Base-by-base conservation (phyloP, 2,888 invertebrate species). In the Caenorhabditis sp. region DNA sequence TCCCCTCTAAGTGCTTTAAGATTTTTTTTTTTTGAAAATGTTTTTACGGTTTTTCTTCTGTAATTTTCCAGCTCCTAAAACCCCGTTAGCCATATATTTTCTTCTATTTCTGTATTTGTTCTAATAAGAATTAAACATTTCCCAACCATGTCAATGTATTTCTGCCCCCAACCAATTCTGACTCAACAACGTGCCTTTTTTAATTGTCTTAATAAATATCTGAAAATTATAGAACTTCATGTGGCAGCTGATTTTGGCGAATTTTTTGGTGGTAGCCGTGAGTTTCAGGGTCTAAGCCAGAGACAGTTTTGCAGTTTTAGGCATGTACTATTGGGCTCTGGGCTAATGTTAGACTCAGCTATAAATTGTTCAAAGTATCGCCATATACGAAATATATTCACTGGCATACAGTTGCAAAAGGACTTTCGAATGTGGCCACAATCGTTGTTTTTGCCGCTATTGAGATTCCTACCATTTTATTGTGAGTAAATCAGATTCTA, bases 1-100 rank as follows among this genome's bases (percentile, higher is more conserved):
- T 31, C 14, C 21, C 43, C 57, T 26, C 20, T 20, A 17, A 52
- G 53, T 43, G 43, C 56, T 43, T 26, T 23, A 57, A 27, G 26
- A 7, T n/a, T 7, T 57, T 26, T 56, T 21, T 57, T 17, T 12
- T 26, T 26, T 26, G 57, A 27, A 57, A 56, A 56, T 56, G 10
- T 57, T 27, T 31, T 17, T 57, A 27, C 26, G 26, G 20, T 57
- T 26, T 57, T 57, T 57, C 23, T 8, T 8, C 23, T 26, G 56
- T 57, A 25, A 4, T 27, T 57, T 26, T 57, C 26, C 12, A 26
- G n/a, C 17, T 27, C 31, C n/a, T n/a, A n/a, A 31, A 4, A 31
- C 31, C 31, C 31, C 31, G 31, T 57, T 57, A 43, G 43, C 43
- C 43, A 43, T 43, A 43, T 43, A 43, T 52, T 21, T 52, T 52